phyloP scores from a whole-genome alignment of 1,140 invertebrate species.

The Eupristina koningsbergeri region DNA sequence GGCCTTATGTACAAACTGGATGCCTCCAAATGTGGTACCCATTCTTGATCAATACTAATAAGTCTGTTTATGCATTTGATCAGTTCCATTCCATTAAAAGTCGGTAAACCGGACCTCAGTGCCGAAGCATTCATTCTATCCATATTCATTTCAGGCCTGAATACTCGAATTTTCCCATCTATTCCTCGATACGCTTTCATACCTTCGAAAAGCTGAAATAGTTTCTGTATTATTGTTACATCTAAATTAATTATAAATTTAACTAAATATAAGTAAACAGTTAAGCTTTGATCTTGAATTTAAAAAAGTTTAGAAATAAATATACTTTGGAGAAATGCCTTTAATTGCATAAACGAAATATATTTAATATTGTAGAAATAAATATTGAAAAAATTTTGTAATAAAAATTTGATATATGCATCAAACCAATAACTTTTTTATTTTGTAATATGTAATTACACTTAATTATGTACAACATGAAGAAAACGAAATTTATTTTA shows the following conservation, averaged over 20 bases:
- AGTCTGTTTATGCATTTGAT: conserved; percentile 90
- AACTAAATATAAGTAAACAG: no score
- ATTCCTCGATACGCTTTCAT: conserved; percentile 97
- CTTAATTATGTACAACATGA: no score
- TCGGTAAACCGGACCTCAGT: conserved; percentile 87
- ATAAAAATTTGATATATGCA: not conserved
- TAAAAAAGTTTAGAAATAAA: no score
- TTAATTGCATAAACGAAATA: no score
- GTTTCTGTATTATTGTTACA: conserved; percentile 32
- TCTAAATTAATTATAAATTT: no score
- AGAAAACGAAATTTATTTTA: not conserved
- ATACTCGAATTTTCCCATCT: conserved; percentile 94
- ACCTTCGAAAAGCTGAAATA: conserved; percentile 95
- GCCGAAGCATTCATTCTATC: conserved; percentile 91
- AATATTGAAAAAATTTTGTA: not conserved
- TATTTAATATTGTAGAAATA: not conserved
- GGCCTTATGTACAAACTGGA: conserved; percentile 97
- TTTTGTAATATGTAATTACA: not conserved
- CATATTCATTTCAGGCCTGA: conserved; percentile 97
- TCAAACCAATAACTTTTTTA: not conserved
- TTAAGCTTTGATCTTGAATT: no score
- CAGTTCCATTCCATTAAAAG: conserved; percentile 91
- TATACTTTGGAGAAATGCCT: no score
- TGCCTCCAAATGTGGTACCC: conserved; percentile 93
- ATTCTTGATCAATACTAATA: conserved; percentile 94